These are phyloP conservation scores for Lampropteryx suffumata DNA, from an alignment of 2,888 invertebrate genomes.

Conservation along the genomic window DNA sequence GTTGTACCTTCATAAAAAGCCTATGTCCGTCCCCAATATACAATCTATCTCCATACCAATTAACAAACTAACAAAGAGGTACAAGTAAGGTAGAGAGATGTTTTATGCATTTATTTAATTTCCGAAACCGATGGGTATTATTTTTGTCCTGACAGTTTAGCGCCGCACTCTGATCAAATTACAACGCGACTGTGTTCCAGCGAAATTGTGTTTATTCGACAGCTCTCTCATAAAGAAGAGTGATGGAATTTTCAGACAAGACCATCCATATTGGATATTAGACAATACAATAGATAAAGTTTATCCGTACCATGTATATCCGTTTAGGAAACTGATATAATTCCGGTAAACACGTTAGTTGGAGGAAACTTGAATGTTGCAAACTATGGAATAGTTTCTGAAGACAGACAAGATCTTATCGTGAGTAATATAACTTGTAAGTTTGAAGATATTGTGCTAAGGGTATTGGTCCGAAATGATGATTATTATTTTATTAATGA, in stretches of 20 bases:
- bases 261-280: conserved; percentile 7
- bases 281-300: not conserved
- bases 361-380: not conserved
- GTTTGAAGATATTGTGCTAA: not conserved
- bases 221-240: conserved; percentile 17
- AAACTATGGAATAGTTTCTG: conserved; percentile 3
- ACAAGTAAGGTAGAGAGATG: not conserved
- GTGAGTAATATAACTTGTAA: not conserved
- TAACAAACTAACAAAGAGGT: too few relatives aligned
- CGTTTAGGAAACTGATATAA: not conserved
- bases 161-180: conserved; percentile 20
- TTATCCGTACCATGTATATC: not conserved
- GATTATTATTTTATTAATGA: too few relatives aligned
- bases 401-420: not conserved
- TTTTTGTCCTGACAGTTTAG: conserved; percentile 15
- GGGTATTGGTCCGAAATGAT: not conserved
- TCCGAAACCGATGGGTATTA: conserved; percentile 12
- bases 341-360: not conserved
- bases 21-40: too few relatives aligned
- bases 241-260: conserved; percentile 16
- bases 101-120: not conserved
- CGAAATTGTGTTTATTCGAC: conserved; percentile 25
- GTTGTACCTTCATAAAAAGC: too few relatives aligned
- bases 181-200: conserved; percentile 14
- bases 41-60: too few relatives aligned